Evolutionary conservation across 2,888 invertebrate species (phyloP).

Genomic region (Archips xylosteana): DNA sequence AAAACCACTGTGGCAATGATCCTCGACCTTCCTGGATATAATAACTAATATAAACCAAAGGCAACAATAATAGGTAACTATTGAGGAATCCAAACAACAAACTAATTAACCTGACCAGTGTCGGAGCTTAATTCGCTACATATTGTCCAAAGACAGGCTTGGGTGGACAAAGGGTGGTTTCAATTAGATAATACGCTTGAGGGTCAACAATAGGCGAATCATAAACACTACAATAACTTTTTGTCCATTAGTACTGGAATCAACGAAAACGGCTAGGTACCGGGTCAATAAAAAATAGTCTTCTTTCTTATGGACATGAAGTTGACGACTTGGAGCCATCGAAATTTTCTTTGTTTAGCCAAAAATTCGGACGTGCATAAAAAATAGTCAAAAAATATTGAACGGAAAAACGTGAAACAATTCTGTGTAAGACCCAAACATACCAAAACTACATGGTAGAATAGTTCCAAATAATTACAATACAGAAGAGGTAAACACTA

Average conservation of each 20-base stretch:
- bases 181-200: slow-evolving; percentile 16
- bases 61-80: slow-evolving; percentile 15
- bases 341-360: neutral
- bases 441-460: too few relatives aligned
- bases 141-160: slow-evolving; percentile 10
- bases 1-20: neutral
- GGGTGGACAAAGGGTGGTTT: slow-evolving; percentile 15
- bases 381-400: too few relatives aligned
- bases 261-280: neutral
- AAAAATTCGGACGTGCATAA: too few relatives aligned
- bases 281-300: too few relatives aligned
- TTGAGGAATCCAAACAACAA: slow-evolving; percentile 15
- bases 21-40: neutral
- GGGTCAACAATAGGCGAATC: slow-evolving; percentile 12
- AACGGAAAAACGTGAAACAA: too few relatives aligned
- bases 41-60: slow-evolving; percentile 9
- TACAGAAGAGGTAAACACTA: too few relatives aligned
- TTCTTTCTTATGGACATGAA: too few relatives aligned
- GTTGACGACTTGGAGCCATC: neutral
- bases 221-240: slow-evolving; percentile 8
- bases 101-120: slow-evolving; percentile 15
- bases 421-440: too few relatives aligned
- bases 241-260: neutral
- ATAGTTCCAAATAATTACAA: too few relatives aligned
- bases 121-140: slow-evolving; percentile 6